These are phyloP conservation scores for Pristionchus fissidentatus DNA, from an alignment of 2,888 invertebrate genomes.

Conservation along the genomic window DNA sequence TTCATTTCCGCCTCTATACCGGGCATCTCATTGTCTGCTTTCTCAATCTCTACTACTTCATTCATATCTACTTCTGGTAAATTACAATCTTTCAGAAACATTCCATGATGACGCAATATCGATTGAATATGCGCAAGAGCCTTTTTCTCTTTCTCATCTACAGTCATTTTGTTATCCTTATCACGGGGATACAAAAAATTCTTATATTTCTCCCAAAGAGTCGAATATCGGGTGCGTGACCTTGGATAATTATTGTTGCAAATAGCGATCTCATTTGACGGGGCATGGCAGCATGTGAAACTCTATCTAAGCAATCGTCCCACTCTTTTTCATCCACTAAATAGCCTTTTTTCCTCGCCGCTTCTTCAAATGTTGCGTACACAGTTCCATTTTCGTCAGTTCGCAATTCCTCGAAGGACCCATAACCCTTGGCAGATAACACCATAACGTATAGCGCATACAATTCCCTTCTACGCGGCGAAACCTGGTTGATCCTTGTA, in stretches of 20 bases:
- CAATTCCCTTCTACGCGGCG: background rate
- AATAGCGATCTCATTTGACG: constrained; percentile 7
- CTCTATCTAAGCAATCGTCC: background rate
- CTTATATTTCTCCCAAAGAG: constrained; percentile 27
- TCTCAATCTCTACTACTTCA: background rate
- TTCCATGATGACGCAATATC: background rate
- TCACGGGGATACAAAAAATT: background rate
- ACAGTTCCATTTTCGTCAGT: background rate
- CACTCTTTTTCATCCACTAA: constrained; percentile 36
- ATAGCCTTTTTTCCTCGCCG: constrained; percentile 1
- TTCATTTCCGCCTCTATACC: background rate
- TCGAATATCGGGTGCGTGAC: background rate
- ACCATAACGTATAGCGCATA: constrained; percentile 37
- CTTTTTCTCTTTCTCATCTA: background rate
- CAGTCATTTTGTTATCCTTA: background rate
- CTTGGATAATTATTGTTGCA: constrained; percentile 26
- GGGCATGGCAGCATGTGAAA: background rate
- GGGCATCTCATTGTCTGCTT: background rate
- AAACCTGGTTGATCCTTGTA: background rate
- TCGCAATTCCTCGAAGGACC: constrained; percentile 5
- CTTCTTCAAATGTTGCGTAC: constrained; percentile 14
- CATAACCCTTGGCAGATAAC: background rate
- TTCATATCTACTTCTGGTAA: background rate
- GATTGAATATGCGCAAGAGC: constrained; percentile 20
- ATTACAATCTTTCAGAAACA: background rate